Conservation (phyloP, 2,797 vertebrate species). For the Tamandua tetradactyla region DNA sequence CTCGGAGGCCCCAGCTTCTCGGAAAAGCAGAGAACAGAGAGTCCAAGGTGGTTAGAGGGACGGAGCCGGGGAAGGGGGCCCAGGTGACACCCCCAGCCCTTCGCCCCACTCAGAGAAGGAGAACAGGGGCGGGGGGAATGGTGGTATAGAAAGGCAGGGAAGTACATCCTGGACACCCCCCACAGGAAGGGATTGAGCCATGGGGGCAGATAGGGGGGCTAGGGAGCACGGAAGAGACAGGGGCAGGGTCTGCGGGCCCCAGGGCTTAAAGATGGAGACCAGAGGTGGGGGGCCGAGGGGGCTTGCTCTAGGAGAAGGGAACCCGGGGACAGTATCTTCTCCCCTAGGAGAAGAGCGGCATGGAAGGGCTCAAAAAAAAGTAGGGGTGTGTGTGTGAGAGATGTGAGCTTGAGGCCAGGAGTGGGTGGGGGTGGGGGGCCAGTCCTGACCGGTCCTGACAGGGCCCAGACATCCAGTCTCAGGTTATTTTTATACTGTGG, state of each 20-base stretch:
- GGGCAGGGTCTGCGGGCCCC: background rate
- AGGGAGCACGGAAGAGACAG: background rate
- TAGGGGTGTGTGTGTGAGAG: background rate
- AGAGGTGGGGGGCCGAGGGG: background rate
- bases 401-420: constrained; percentile 33
- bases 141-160: background rate
- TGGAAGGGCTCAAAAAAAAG: constrained; percentile 22
- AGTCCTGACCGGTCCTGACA: constrained; percentile 76
- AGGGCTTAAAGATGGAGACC: background rate
- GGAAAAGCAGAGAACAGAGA: constrained; percentile 81
- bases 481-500: constrained; percentile 81
- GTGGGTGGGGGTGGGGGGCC: constrained; percentile 59
- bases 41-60: constrained; percentile 73
- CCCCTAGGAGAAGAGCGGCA: background rate
- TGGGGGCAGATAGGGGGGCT: background rate
- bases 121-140: background rate
- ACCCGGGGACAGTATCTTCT: background rate
- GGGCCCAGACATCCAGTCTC: constrained; percentile 73
- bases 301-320: background rate
- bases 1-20: constrained; percentile 81
- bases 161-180: background rate
- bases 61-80: constrained; percentile 52
- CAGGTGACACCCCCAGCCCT: background rate
- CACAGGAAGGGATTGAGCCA: background rate
- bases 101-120: background rate